Conservation (phyloP, 1,140 invertebrate species). For the Acyrthosiphon pisum region DNA sequence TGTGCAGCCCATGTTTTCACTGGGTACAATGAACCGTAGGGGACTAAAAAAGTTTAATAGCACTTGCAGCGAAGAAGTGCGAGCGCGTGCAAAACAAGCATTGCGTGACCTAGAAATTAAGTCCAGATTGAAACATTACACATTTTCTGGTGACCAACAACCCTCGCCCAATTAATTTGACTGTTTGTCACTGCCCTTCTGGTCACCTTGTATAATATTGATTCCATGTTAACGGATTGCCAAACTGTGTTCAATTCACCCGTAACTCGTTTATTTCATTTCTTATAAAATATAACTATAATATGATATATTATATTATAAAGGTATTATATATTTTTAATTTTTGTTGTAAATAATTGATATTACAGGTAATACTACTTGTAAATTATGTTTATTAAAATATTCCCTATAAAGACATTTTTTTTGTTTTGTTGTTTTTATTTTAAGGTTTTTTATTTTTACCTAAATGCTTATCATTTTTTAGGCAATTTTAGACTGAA, state of each 20-base stretch:
- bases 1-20: slow-evolving; percentile 37
- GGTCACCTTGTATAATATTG: slow-evolving; percentile 11
- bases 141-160: slow-evolving; percentile 40
- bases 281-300: background rate
- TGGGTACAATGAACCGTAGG: slow-evolving; percentile 42
- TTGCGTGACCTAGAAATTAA: slow-evolving; percentile 52
- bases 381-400: slow-evolving; percentile 39
- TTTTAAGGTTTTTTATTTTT: slow-evolving; percentile 6
- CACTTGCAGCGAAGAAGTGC: slow-evolving; percentile 51
- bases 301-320: slow-evolving; percentile 8
- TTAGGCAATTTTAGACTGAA: slow-evolving; percentile 53
- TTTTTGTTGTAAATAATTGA: slow-evolving; percentile 44
- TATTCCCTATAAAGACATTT: slow-evolving; percentile 52
- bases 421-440: slow-evolving; percentile 38
- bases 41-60: slow-evolving; percentile 52
- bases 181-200: background rate
- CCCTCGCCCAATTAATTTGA: slow-evolving; percentile 21
- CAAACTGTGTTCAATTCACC: slow-evolving; percentile 53
- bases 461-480: background rate
- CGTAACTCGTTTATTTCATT: slow-evolving; percentile 26
- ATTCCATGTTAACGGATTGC: slow-evolving; percentile 40
- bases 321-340: background rate
- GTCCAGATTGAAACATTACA: slow-evolving; percentile 50
- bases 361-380: slow-evolving; percentile 27
- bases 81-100: slow-evolving; percentile 46